Base-by-base conservation (phyloP, 1,140 invertebrate species). In the Drosophila pruinosa region DNA sequence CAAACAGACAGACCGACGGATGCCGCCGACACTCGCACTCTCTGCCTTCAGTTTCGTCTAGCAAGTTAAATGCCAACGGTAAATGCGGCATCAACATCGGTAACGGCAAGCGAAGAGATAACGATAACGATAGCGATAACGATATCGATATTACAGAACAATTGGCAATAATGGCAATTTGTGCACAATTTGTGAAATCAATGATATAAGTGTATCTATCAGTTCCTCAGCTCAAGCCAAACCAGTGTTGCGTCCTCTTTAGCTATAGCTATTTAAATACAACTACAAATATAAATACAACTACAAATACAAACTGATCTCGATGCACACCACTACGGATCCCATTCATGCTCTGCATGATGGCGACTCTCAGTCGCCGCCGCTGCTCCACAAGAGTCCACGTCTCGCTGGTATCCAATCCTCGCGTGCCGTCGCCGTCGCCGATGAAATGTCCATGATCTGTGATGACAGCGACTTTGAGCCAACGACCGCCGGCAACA, bases 241-340 rank as follows among this genome's bases (percentile, higher is more conserved):
- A 79, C 52, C 75, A 88, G 78, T 82, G 71, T 78, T 78, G 61
- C 82, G 82, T 88, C 82, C 82, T 88, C 14, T 75, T 57, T 31
- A 65, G 21, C 38, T 76, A 74, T n/a, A 81, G 58, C 39, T 21
- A 31, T 31, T 31, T 28, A 14, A 53, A 48, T n/a, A 62, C 22
- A 8, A 41, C 28, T 8, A 62, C 15, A 21, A 53, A 14, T 24
- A 68, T 31, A 24, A 41, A 39, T 8, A 62, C 15, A 10, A 10
- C 34, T 22, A 54, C 52, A 24, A 56, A 5, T 28, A 21, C 10
- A 31, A 15, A 45, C 17, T 45, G 21, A 21, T 21, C 10, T 8
- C 10, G 43, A 26, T 90, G 88, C 88, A 90, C 50, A 89, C 89
- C 63, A 79, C 77, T 39, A 53, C 75, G 22, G 89, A 90, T 89